A percentile compares a stretch with the other conserved stretches of the same genome.
phyloP scores from a whole-genome alignment of 92 coral and sea anemone species.

The Zoanthus sociatus region DNA sequence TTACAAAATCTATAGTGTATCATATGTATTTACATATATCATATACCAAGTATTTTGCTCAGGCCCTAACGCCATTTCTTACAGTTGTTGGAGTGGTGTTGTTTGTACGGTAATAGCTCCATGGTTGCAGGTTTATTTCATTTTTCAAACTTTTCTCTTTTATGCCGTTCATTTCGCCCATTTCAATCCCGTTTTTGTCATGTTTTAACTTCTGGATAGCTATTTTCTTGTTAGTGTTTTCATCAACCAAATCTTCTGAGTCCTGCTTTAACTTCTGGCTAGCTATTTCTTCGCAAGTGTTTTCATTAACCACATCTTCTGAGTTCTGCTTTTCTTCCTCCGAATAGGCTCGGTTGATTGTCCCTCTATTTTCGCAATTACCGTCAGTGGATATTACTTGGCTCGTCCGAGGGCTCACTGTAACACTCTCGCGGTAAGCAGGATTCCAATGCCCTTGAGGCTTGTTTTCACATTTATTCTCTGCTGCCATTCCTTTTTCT shows the following conservation, averaged over 20 bases:
- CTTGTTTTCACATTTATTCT: background rate
- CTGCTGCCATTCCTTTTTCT: too few relatives aligned
- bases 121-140: too few relatives aligned
- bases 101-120: too few relatives aligned
- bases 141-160: background rate
- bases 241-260: background rate
- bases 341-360: background rate
- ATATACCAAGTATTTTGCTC: too few relatives aligned
- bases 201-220: background rate
- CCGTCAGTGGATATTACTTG: background rate
- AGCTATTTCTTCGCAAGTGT: background rate
- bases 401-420: background rate
- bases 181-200: background rate
- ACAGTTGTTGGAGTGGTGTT: too few relatives aligned
- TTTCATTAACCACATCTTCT: background rate
- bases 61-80: too few relatives aligned
- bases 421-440: background rate
- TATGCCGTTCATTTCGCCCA: background rate
- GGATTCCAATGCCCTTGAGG: background rate
- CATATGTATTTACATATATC: too few relatives aligned
- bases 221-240: background rate
- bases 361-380: background rate
- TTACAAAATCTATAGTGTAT: too few relatives aligned
- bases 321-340: background rate
- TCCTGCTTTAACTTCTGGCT: background rate